phyloP scores from a whole-genome alignment of 2,113 vertebrate species.

The Chlorodrepanis virens region DNA sequence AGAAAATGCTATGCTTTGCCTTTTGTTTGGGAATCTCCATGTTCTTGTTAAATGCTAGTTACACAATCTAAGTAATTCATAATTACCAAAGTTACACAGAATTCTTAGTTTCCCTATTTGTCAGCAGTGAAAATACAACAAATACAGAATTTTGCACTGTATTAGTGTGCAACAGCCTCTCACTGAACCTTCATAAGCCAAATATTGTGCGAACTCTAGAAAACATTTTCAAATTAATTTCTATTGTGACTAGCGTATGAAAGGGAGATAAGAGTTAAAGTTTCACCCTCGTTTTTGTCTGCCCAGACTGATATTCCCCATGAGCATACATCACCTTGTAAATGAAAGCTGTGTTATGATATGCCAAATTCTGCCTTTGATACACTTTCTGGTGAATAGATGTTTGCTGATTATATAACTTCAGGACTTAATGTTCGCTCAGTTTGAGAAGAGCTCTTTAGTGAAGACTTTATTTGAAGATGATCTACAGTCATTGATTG shows the following conservation, averaged over 20 bases:
- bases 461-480: slow-evolving; percentile 20
- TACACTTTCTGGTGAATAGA: neutral
- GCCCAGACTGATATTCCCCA: neutral
- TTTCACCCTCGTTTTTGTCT: neutral
- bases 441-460: slow-evolving; percentile 18
- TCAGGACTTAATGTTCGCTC: neutral
- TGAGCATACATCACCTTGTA: neutral
- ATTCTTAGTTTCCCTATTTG: neutral
- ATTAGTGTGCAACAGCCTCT: neutral
- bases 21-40: neutral
- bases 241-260: neutral
- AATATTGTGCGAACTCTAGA: neutral
- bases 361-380: neutral
- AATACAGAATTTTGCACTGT: neutral
- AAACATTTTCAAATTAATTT: neutral
- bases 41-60: neutral
- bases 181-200: neutral
- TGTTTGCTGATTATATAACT: neutral
- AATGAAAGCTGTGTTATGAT: neutral
- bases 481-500: neutral
- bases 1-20: neutral
- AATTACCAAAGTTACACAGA: neutral
- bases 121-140: neutral
- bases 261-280: neutral
- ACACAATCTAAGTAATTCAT: neutral